Evolutionary conservation across 2,797 vertebrate genomes (phyloP).

Genomic region (Dryobates pubescens): DNA sequence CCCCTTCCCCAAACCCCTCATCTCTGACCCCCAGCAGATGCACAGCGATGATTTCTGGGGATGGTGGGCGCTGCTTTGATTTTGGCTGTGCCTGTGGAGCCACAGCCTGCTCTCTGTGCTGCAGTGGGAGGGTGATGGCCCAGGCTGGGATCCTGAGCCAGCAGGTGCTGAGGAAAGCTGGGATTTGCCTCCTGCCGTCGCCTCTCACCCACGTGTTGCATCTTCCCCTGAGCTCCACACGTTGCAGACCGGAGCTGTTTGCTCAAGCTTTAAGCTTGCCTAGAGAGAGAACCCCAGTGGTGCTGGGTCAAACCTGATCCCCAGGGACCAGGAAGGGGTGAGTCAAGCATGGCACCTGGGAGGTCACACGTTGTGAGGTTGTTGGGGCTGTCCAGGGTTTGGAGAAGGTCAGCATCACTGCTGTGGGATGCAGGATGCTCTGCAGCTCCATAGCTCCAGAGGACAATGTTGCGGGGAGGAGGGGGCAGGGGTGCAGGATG

Average conservation of each 20-base stretch:
- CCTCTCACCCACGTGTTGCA: not conserved
- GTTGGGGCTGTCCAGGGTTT: fast-evolving
- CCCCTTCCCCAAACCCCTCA: not conserved
- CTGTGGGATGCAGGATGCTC: not conserved
- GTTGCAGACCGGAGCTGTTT: not conserved
- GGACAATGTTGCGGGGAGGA: too few relatives aligned
- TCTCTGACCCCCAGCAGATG: slow-evolving; percentile 26
- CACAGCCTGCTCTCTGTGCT: fast-evolving
- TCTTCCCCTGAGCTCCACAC: not conserved
- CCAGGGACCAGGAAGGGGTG: not conserved
- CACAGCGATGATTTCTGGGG: not conserved
- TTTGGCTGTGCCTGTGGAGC: not conserved
- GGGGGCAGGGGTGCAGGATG: not conserved
- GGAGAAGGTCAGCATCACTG: fast-evolving
- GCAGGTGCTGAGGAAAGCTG: not conserved
- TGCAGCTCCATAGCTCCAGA: not conserved
- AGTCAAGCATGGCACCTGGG: fast-evolving
- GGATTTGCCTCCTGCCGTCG: not conserved
- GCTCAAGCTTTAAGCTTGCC: not conserved
- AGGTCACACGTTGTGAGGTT: fast-evolving
- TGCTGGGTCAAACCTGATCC: fast-evolving
- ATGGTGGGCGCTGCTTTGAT: not conserved
- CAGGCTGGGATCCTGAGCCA: not conserved
- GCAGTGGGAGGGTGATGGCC: fast-evolving
- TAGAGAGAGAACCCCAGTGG: not conserved